phyloP scores from a whole-genome alignment of 2,113 vertebrate genomes.

The Ictalurus punctatus region DNA sequence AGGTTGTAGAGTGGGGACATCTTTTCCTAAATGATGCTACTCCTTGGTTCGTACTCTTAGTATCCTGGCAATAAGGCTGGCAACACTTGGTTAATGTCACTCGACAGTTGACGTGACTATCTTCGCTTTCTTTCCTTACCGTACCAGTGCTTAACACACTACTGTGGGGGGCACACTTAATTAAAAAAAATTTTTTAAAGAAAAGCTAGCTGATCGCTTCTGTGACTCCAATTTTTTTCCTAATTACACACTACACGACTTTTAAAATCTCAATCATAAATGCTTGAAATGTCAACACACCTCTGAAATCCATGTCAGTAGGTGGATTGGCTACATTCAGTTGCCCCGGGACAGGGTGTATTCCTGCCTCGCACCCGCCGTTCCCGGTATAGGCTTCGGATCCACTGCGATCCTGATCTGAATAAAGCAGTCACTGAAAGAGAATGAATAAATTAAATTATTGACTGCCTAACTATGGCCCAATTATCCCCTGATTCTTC shows the following conservation, averaged over 20 bases:
- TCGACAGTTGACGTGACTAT: background rate
- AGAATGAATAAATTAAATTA: slow-evolving; percentile 21
- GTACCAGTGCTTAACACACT: too few relatives aligned
- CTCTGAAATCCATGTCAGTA: background rate
- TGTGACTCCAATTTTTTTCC: background rate
- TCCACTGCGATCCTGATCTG: background rate
- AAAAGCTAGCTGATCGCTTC: slow-evolving; percentile 23
- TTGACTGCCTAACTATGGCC: slow-evolving; percentile 7
- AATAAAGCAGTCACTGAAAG: background rate
- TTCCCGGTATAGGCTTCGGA: background rate
- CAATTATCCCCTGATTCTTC: slow-evolving; percentile 5
- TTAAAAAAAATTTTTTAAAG: background rate
- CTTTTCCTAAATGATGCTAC: background rate
- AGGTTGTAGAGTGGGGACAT: background rate
- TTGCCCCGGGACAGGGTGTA: background rate
- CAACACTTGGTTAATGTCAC: background rate
- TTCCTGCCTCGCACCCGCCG: background rate
- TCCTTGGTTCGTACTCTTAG: background rate
- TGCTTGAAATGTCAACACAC: background rate
- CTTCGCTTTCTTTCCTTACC: too few relatives aligned
- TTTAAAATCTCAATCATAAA: background rate
- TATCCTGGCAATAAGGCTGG: background rate
- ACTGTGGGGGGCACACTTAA: background rate
- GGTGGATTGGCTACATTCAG: background rate
- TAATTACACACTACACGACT: background rate